Evolutionary conservation across 2,797 vertebrate species (phyloP).

Genomic region (Urocyon cinereoargenteus): DNA sequence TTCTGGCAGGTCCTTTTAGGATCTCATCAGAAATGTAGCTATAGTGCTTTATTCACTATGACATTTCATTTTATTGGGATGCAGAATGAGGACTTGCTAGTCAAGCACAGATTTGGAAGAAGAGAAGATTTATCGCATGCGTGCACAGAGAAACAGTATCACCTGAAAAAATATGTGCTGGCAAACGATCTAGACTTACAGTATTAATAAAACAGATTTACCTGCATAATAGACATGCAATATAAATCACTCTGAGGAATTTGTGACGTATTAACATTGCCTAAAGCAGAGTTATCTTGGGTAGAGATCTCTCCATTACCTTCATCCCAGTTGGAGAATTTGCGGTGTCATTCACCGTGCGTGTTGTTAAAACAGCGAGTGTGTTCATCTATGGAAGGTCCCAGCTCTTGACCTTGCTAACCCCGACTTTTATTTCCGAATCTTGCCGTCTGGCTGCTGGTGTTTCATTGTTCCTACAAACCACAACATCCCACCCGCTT

Average conservation of each 20-base stretch:
- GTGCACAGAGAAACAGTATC: constrained; percentile 47
- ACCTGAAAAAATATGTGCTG: constrained; percentile 44
- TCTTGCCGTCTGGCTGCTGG: neutral
- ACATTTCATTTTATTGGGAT: constrained; percentile 60
- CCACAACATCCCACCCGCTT: neutral
- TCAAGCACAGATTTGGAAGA: constrained; percentile 53
- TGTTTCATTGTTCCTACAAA: neutral
- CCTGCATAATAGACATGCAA: constrained; percentile 56
- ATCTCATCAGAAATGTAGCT: constrained; percentile 21
- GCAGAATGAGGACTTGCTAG: constrained; percentile 19
- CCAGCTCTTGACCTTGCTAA: neutral
- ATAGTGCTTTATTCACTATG: constrained; percentile 46
- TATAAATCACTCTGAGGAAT: constrained; percentile 53
- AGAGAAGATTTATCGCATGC: constrained; percentile 58
- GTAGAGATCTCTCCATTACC: neutral
- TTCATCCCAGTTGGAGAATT: neutral
- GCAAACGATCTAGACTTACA: constrained; percentile 62
- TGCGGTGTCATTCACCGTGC: neutral
- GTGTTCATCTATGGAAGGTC: neutral
- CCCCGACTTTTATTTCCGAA: constrained; percentile 17
- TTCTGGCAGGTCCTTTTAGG: constrained; percentile 33
- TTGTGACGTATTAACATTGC: constrained; percentile 48
- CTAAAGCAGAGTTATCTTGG: constrained; percentile 13
- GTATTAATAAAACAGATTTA: constrained; percentile 75
- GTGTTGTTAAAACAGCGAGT: neutral